phyloP scores from a whole-genome alignment of 2,113 vertebrate genomes.

The Vireo altiloquus region DNA sequence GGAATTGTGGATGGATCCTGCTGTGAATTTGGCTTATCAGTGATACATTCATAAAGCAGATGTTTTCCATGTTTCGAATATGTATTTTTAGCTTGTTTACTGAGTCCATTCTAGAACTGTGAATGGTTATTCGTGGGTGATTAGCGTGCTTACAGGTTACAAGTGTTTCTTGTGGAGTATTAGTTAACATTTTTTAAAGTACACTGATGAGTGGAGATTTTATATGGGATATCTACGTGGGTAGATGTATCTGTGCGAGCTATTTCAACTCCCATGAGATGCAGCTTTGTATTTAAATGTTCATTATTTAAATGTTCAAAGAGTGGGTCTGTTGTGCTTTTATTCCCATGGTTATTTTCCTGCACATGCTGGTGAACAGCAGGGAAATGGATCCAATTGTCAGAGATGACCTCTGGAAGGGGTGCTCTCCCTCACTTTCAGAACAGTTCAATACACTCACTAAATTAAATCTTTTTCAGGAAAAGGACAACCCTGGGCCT shows the following conservation, averaged over 20 bases:
- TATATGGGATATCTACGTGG: neutral
- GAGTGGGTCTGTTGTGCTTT: neutral
- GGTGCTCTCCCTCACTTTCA: neutral
- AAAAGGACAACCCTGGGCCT: neutral
- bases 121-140: neutral
- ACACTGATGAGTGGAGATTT: neutral
- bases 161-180: neutral
- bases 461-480: neutral
- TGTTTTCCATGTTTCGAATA: neutral
- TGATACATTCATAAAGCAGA: neutral
- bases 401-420: neutral
- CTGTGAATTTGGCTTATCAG: neutral
- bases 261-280: neutral
- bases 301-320: neutral
- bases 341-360: neutral
- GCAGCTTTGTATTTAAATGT: neutral
- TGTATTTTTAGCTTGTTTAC: slow-evolving; percentile 32
- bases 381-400: neutral
- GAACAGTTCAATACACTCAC: neutral
- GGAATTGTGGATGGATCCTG: neutral
- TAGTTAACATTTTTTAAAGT: neutral
- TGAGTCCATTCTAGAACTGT: neutral
- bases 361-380: neutral
- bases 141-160: neutral
- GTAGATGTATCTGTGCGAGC: neutral